Evolutionary conservation across 2,888 invertebrate genomes (phyloP), one percentile per base, ranked within the genome.

Genomic region (Scrobipalpa atriplicella): DNA sequence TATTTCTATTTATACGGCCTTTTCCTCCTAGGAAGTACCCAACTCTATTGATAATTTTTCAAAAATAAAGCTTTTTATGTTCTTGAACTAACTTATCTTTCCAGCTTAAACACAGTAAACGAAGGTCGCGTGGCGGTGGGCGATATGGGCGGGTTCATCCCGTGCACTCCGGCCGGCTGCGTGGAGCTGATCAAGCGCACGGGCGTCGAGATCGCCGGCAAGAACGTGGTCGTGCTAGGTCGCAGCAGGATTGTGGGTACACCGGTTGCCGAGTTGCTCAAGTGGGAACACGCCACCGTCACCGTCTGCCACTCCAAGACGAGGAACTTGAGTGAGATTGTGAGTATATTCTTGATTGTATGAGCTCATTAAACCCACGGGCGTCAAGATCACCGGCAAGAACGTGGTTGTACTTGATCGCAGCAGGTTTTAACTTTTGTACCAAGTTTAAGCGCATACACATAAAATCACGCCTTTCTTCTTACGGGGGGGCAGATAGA

Each of bases 211-310:
- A 96, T 99, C 64, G 94, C 95, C 52, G 99, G 99, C 5, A 95
- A 96, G 68, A 94, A 94, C 70, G 99, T 98, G 1, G 99, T 99
- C 2, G 99, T 99, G 18, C 85, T 99, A 52, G 99, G 99, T 0
- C 94, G 99, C 74, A 99, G 99, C 85, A 98, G 99, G 90, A 99
- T 99, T 81, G 99, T 99, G 1, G 99, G 99, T 56, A 97, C 98
- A 0, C 99, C 99, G 0, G 97, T 97, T 70, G 95, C 99, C 0
- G 98, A 99, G 86, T 93, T 99, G 39, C 94, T 99, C 47, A 97
- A 98, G 85, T 99, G 99, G 99, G 95, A 98, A 75, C 94, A 99
- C 86, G 99, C 98, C 0, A 99, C 99, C 0, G 99, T 99, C 3
- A 99, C 99, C 0, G 95, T 98, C 47, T 99, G 99, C 79, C 99